Evolutionary conservation across 2,113 vertebrate genomes (phyloP), one percentile per base, ranked within the genome.

Genomic region (Spea multiplicata): DNA sequence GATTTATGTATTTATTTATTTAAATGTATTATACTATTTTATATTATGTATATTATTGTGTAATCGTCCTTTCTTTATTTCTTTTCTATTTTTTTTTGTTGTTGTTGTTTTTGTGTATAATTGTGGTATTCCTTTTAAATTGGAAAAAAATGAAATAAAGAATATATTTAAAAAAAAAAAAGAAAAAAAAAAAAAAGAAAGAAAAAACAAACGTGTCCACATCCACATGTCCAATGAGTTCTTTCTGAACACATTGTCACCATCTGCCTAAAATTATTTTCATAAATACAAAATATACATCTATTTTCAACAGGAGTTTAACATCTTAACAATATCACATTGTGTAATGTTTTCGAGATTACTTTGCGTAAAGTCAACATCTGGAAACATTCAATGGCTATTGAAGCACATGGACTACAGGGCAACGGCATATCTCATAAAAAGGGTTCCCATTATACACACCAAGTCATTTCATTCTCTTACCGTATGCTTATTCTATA

Each of bases 351-450:
- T 81, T 72, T 86, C 80, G 75, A 92, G 87, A 84, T 83, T 82
- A 82, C 12, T 74, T 87, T 83, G 87, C 79, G 69, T 88, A 87
- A 86, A 89, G 86, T 84, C 77, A 76, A 67, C 86, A 82, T 83
- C 87, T 87, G 90, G 87, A 91, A 92, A 87, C 73, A 62, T 85
- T 89, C 84, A 86, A 86, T 86, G 81, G 75, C 66, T 83, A 85
- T 85, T 86, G 82, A 76, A 86, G 81, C 81, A 69, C 45, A 81
- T 83, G 75, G 1, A 62, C 85, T 85, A 88, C 79, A 16, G 61
- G 30, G 16, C 4, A 64, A 30, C 61, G 16, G 30, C 6, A 64
- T 30, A 6, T 16, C 61, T 64, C 8, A 64, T 17, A 4, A 64
- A 30, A 64, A 9, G 61, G n/a, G 61, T 64, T 64, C 4, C 16